Evolutionary conservation across 1,140 invertebrate species (phyloP).

Genomic region (Heliconius eleuchia): DNA sequence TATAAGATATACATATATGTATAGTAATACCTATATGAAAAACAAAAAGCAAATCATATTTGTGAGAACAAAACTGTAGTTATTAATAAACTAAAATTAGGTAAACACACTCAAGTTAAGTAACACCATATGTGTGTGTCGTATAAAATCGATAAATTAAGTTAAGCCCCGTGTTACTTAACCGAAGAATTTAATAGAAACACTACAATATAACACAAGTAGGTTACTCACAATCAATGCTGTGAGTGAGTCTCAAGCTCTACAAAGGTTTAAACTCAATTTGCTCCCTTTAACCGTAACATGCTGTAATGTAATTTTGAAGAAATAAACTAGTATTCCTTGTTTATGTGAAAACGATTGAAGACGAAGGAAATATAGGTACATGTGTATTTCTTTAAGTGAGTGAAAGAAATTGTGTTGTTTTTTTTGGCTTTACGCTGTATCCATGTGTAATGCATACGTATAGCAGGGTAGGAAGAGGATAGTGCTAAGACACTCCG

Average conservation of each 20-base stretch:
- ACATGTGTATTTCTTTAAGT: not conserved
- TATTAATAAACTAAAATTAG: not conserved
- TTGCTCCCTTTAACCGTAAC: slow-evolving; percentile 22
- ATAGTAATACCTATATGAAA: not conserved
- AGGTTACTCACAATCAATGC: slow-evolving; percentile 18
- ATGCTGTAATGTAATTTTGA: slow-evolving; percentile 22
- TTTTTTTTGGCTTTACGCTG: too few relatives aligned
- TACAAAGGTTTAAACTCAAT: slow-evolving; percentile 19
- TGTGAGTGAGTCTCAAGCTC: slow-evolving; percentile 18
- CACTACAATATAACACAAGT: slow-evolving; percentile 8
- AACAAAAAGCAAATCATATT: not conserved
- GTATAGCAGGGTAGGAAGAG: too few relatives aligned
- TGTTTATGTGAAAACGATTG: not conserved
- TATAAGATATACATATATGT: too few relatives aligned
- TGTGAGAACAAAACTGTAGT: not conserved
- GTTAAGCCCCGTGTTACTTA: not conserved
- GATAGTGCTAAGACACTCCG: too few relatives aligned
- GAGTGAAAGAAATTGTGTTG: not conserved
- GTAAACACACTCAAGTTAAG: not conserved
- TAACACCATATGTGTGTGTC: not conserved
- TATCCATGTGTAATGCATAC: too few relatives aligned
- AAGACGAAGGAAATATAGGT: not conserved
- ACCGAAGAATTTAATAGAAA: slow-evolving; percentile 12
- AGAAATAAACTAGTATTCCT: slow-evolving; percentile 19
- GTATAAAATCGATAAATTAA: not conserved